Evolutionary conservation across 2,797 vertebrate species (phyloP).

Genomic region (Phyllotis vaccarum): DNA sequence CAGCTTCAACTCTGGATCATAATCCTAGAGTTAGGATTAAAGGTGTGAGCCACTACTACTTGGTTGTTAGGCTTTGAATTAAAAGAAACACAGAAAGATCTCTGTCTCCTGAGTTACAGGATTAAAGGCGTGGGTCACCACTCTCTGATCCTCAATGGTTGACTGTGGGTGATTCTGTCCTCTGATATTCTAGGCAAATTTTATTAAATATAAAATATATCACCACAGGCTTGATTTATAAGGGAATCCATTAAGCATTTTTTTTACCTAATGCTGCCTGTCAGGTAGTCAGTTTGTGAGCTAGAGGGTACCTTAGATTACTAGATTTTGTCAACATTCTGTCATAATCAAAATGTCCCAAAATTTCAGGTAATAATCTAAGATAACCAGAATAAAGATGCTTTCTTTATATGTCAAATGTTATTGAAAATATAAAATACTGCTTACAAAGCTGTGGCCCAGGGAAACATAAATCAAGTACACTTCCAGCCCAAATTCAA

Average conservation of each 20-base stretch:
- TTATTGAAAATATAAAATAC: conserved; percentile 29
- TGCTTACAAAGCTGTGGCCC: conserved; percentile 32
- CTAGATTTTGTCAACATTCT: conserved; percentile 22
- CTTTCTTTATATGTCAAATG: neutral
- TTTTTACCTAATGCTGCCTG: neutral
- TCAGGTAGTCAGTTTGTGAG: neutral
- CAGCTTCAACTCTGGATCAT: no score
- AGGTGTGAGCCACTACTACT: no score
- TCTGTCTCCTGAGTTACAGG: no score
- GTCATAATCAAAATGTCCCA: conserved; percentile 30
- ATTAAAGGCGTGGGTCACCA: no score
- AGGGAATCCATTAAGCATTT: neutral
- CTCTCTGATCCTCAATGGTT: no score
- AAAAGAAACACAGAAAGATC: no score
- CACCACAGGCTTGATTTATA: neutral
- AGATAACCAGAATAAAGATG: conserved; percentile 16
- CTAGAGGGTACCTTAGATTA: neutral
- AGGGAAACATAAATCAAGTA: neutral
- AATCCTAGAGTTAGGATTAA: no score
- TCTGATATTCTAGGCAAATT: no score
- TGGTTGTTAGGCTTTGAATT: no score
- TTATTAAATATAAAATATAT: no score
- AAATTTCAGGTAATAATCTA: conserved; percentile 5
- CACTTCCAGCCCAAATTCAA: conserved; percentile 17
- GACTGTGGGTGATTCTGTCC: no score